These are phyloP conservation scores for Amphiura filiformis DNA, from an alignment of 35 echinoderm and acorn worm genomes.

Conservation along the genomic window DNA sequence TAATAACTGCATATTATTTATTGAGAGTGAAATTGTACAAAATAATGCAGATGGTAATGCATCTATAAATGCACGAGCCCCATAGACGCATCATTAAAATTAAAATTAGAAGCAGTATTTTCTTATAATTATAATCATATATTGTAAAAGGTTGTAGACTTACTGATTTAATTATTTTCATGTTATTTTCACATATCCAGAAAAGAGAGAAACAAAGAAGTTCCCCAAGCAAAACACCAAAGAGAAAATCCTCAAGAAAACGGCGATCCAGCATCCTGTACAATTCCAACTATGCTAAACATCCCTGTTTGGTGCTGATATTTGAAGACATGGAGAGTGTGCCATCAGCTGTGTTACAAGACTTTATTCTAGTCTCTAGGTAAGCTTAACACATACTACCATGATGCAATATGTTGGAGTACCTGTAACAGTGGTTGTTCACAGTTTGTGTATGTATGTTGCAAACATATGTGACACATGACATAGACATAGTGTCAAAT, in stretches of 20 bases:
- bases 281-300: slow-evolving; percentile 24
- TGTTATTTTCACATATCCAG: background rate
- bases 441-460: background rate
- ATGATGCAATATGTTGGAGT: background rate
- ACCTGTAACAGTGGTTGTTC: background rate
- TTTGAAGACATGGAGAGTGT: slow-evolving; percentile 92
- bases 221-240: slow-evolving; percentile 2
- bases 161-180: no score
- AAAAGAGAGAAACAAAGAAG: slow-evolving; percentile 7
- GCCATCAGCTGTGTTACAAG: slow-evolving; percentile 66
- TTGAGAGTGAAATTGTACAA: no score
- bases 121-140: no score
- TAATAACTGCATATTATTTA: no score
- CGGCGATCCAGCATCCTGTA: background rate
- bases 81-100: no score
- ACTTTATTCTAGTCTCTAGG: slow-evolving; percentile 88
- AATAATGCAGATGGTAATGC: no score
- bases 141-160: no score
- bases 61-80: no score
- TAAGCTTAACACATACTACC: background rate
- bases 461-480: no score
- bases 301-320: slow-evolving; percentile 65
- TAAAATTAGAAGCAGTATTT: no score
- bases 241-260: slow-evolving; percentile 1
- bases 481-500: no score